Percentiles rank a stretch among this genome's conserved stretches.
Conservation (phyloP, 35 echinoderm and acorn worm genomes). For the Amphiura filiformis region DNA sequence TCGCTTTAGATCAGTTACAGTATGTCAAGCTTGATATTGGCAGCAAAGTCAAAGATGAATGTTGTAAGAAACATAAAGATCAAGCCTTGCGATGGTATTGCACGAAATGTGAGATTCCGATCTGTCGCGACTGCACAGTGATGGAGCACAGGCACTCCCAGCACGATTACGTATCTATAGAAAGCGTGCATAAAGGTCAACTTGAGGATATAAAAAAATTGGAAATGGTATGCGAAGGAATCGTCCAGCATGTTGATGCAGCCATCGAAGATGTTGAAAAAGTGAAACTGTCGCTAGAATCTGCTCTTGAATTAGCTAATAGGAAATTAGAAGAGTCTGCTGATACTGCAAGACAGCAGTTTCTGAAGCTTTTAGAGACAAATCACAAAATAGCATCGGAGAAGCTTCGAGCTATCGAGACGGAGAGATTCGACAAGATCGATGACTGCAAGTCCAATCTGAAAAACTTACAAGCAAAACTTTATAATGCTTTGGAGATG, state of each 20-base stretch:
- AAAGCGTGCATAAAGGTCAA: background rate
- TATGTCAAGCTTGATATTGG: background rate
- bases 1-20: background rate
- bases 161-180: constrained; percentile 11
- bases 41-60: background rate
- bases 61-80: background rate
- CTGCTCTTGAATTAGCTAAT: background rate
- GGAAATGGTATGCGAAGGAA: background rate
- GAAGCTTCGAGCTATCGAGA: background rate
- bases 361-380: background rate
- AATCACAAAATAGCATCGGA: background rate
- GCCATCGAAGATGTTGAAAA: background rate
- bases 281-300: background rate
- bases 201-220: background rate
- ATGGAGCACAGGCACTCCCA: constrained; percentile 8
- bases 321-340: background rate
- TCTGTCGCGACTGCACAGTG: background rate
- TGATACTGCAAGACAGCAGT: background rate
- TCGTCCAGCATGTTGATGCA: background rate
- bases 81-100: background rate
- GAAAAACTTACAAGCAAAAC: background rate
- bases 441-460: background rate
- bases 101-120: constrained; percentile 7
- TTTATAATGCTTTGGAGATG: constrained; percentile 1
- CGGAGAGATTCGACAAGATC: background rate